Conservation (phyloP, 2,797 vertebrate genomes). For the Artibeus lituratus region DNA sequence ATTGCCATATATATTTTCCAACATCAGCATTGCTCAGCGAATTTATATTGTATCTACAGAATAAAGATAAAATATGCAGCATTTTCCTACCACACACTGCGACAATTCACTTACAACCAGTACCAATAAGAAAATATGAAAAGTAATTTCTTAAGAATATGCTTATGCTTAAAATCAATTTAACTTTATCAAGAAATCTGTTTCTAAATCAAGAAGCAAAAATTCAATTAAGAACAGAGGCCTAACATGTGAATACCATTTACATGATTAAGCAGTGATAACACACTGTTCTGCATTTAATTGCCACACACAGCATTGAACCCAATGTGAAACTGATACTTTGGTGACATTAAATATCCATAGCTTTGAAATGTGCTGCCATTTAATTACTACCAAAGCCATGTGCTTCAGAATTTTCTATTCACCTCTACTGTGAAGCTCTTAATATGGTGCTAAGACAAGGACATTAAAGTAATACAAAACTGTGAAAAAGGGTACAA, state of each 20-base stretch:
- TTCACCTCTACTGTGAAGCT: conserved; percentile 24
- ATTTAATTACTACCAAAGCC: conserved; percentile 64
- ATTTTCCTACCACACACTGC: not conserved
- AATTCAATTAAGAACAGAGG: conserved; percentile 71
- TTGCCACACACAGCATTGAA: conserved; percentile 54
- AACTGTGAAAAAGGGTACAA: conserved; percentile 39
- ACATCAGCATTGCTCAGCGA: not conserved
- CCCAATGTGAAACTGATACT: conserved; percentile 74
- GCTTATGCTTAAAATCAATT: conserved; percentile 67
- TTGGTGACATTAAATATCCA: conserved; percentile 70
- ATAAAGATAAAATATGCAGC: not conserved
- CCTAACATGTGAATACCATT: conserved; percentile 68
- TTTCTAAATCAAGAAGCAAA: conserved; percentile 77
- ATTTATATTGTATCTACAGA: rapidly evolving
- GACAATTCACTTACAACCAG: conserved; percentile 22
- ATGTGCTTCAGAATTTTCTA: conserved; percentile 26
- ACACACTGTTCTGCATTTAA: conserved; percentile 67
- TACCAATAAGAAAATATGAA: conserved; percentile 52
- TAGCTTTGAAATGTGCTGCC: conserved; percentile 66
- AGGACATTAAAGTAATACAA: not conserved
- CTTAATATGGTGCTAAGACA: not conserved
- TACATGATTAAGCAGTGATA: conserved; percentile 69
- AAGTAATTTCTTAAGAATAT: conserved; percentile 71
- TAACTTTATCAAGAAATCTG: conserved; percentile 69
- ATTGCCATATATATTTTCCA: not conserved